A percentile compares a stretch with the other conserved stretches of the same genome.
Evolutionary conservation across 1,140 invertebrate genomes (phyloP).

Genomic region (Cyrtorhinus lividipennis): DNA sequence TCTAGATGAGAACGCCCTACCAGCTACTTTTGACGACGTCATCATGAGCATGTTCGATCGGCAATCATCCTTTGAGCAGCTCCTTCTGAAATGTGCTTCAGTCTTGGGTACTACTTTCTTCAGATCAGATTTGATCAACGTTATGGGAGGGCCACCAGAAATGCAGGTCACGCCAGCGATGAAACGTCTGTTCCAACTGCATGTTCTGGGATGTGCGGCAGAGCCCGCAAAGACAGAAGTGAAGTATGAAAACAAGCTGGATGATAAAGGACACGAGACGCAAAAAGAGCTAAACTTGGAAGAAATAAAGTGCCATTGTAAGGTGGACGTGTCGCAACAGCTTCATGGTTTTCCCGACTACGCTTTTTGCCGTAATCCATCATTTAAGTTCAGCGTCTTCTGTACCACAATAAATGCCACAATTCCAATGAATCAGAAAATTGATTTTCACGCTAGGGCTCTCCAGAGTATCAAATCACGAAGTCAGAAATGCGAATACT

Average conservation of each 20-base stretch:
- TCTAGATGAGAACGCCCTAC: constrained; percentile 14
- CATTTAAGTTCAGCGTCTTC: constrained; percentile 12
- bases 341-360: not conserved
- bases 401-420: constrained; percentile 8
- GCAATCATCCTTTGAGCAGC: constrained; percentile 40
- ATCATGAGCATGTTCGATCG: constrained; percentile 43
- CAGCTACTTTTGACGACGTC: constrained; percentile 26
- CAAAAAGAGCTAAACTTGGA: not conserved
- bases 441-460: constrained; percentile 14
- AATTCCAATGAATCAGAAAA: constrained; percentile 14
- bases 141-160: constrained; percentile 34
- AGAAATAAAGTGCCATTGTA: not conserved
- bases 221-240: not conserved
- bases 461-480: constrained; percentile 8
- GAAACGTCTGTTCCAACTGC: constrained; percentile 39
- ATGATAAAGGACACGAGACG: not conserved
- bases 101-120: constrained; percentile 42
- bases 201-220: constrained; percentile 39
- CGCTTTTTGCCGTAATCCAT: constrained; percentile 10
- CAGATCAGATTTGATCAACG: constrained; percentile 36
- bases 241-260: not conserved
- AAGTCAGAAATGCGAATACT: constrained; percentile 7
- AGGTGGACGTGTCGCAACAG: not conserved
- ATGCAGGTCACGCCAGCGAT: constrained; percentile 35
- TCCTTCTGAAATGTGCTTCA: constrained; percentile 42